Evolutionary conservation across 2,888 invertebrate genomes (phyloP), one percentile per base, ranked within the genome.

Genomic region (Peribatodes rhomboidaria): DNA sequence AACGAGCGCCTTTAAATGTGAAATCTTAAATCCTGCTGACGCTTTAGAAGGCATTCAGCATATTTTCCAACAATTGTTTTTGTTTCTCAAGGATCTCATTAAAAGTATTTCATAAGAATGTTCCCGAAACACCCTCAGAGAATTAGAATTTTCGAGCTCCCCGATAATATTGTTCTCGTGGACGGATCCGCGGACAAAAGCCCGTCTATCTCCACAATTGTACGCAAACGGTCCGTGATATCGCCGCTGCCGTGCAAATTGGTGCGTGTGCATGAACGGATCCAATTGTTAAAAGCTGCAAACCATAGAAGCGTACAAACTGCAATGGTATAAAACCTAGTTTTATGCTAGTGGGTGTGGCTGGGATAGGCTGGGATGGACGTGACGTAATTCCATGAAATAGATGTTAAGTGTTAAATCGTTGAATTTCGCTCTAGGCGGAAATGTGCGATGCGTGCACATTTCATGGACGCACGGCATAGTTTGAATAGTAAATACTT

Each of bases 211-310:
- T 14, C 8, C 4, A 53, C 22, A 53, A 39, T 53, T 39, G 53
- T 33, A 41, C 4, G 35, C 54, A 55, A 56, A 61, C 41, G 14
- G 33, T 55, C 35, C 50, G 61, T 61, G 61, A 67, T 71, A 65
- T 69, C 69, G 18, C 47, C 33, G 57, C 55, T 42, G 46, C 37
- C 52, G 65, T 54, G 61, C 65, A 65, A 71, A 69, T 65, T 67
- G 67, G 69, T 64, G 63, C 65, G 67, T 67, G 59, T 61, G 65
- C 69, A 61, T 69, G 69, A 69, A 69, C 67, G 62, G 63, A 62
- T 67, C 33, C 33, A 33, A 69, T 65, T 63, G 63, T 44, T 52
- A 18, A 60, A 64, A 59, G 33, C 58, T 42, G 35, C 42, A 27
- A 37, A 37, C 37, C 10, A 31, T 18, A 50, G 16, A 27, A 35